Base-by-base conservation (phyloP, 2,888 invertebrate species). In the Tipula confusa region DNA sequence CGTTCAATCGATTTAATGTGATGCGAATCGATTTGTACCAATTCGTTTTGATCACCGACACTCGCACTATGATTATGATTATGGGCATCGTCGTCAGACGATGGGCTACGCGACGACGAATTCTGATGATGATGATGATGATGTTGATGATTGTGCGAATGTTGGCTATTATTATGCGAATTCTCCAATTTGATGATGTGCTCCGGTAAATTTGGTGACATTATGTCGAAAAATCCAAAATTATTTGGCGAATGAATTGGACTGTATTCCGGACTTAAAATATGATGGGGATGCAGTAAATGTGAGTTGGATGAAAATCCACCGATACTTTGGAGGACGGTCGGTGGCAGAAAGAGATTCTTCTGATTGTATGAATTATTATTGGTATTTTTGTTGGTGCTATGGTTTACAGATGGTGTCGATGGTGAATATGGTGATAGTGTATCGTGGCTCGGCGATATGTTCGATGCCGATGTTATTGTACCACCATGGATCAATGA, bases 41-140 rank as follows among this genome's bases (percentile, higher is more conserved):
- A 82, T 6, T 33, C 38, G 48, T 83, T 33, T 33, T 31, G 31
- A 18, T 82, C 31, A 15, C 83, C 80, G 6, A 83, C 83, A 9
- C 83, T 64, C 1, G 83, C 85, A 83, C 87, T 86, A 84, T 86
- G 86, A 28, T 86, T 86, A 15, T 86, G 86, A 31, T n/a, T n/a
- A n/a, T 85, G 84, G 4, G 84, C 84, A 7, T 85, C 85, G 6
- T 86, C 86, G 1, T 85, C 89, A 84, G 89, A 85, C 0, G 89
- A 89, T 6, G 88, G 86, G 84, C 88, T 88, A 11, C 89, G 88
- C 84, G 83, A 82, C 86, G 64, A 64, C 11, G 64, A 64, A 64
- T 64, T 64, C 64, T 64, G 86, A 84, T 86, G 86, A 38, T 38
- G 9, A 9, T 13, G 86, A 83, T 86, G 86, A 79, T 89, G 88